Percentiles rank a stretch among this genome's conserved stretches.
Conservation (phyloP, 37 sponge, comb jelly and placozoan genomes). For the Hormiphora californensis region DNA sequence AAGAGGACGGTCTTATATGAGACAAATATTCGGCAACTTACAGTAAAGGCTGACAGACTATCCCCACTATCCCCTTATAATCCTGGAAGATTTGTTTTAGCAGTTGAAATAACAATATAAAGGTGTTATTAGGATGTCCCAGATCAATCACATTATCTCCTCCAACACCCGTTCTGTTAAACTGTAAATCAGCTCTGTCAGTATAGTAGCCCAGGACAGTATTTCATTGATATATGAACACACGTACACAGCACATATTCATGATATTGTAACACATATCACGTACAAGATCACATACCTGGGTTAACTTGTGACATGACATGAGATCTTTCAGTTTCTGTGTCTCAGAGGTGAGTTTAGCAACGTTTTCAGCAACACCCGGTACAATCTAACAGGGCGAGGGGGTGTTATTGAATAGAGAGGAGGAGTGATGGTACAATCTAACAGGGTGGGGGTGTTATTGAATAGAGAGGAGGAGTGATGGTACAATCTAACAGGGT, state of each 20-base stretch:
- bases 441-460: no score
- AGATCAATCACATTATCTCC: no score
- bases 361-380: not conserved
- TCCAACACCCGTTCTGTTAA: no score
- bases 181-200: no score
- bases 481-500: no score
- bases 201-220: no score
- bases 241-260: no score
- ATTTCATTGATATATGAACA: no score
- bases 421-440: no score
- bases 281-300: not conserved
- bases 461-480: no score
- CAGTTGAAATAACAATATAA: not conserved
- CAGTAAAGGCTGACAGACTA: conserved; percentile 38
- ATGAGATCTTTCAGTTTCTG: not conserved
- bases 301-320: not conserved
- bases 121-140: not conserved
- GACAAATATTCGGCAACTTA: not conserved
- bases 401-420: not conserved
- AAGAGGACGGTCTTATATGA: not conserved
- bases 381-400: not conserved
- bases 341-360: not conserved
- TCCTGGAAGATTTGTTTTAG: conserved; percentile 22
- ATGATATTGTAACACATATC: not conserved
- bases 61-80: not conserved